Percentiles rank a stretch among this genome's conserved stretches.
Evolutionary conservation across 2,113 vertebrate genomes (phyloP).

Genomic region (Embiotoca jacksoni): DNA sequence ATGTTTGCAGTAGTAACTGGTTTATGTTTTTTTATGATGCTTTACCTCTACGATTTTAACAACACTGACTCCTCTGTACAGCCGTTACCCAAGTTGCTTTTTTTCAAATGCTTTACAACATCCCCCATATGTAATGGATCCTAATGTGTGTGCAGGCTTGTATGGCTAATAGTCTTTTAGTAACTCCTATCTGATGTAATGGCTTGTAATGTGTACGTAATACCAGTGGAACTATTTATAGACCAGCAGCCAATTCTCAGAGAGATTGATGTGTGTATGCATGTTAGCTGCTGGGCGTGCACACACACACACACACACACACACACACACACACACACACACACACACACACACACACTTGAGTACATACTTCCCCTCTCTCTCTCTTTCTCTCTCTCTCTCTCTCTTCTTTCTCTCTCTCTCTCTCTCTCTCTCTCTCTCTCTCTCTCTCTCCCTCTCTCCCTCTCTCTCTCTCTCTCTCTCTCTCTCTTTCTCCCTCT

Average conservation of each 20-base stretch:
- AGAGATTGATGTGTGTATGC: conserved; percentile 46
- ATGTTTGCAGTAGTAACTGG: background rate
- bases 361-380: conserved; percentile 56
- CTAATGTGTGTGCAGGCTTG: conserved; percentile 36
- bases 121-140: conserved; percentile 35
- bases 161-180: conserved; percentile 54
- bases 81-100: conserved; percentile 6
- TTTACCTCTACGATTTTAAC: background rate
- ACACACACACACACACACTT: conserved; percentile 44
- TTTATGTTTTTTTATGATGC: conserved; percentile 1
- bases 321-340: too few relatives aligned
- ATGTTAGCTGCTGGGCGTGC: conserved; percentile 52
- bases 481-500: conserved; percentile 10
- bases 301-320: conserved; percentile 40
- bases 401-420: conserved; percentile 40
- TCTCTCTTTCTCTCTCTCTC: conserved; percentile 55
- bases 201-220: conserved; percentile 66
- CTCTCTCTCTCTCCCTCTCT: conserved; percentile 26
- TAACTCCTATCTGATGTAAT: conserved; percentile 77
- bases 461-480: conserved; percentile 5
- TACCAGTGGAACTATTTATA: conserved; percentile 70
- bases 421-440: too few relatives aligned
- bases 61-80: background rate
- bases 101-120: conserved; percentile 11
- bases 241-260: conserved; percentile 47